Evolutionary conservation across 2,797 vertebrate genomes (phyloP), one percentile per base, ranked within the genome.

Genomic region (Enteromius paludinosus): DNA sequence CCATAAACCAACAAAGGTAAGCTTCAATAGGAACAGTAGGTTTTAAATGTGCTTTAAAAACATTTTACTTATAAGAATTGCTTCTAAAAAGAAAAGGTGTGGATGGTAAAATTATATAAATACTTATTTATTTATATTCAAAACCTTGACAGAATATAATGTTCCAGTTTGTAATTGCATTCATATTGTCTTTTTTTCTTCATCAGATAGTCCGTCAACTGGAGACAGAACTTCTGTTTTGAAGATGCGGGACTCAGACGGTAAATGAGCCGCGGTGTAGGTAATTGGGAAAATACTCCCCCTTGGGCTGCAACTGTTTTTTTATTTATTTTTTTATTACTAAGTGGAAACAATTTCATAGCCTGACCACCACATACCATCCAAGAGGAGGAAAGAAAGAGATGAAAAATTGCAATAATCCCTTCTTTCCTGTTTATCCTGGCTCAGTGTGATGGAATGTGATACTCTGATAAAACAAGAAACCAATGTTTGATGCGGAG

Each of bases 231-330:
- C 90, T 92, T 90, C 90, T 92, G 90, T 92, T 92, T 92, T 90
- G 86, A 91, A 90, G 90, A 90, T 86, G 83, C 85, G 64, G 91
- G 90, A 91, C 91, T 90, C 85, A 73, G 87, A 89, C 87, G 86
- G 89, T 93, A 94, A 93, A 95, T 93, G 93, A 93, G 91, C 89
- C 91, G 86, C 88, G 91, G 87, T 92, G 90, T 90, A 85, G 41
- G 91, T 92, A 90, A 93, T 94, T 92, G 90, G 90, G 92, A 88
- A 88, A 91, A 83, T 92, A 90, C 93, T 93, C 93, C 93, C 59
- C 41, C 79, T 83, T 66, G 89, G 92, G 93, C 84, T 87, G 79
- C 81, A 70, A 75, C 85, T 86, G 14, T 66, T 77, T 78, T 56
- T 12, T 30, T 23, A 3, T 30, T 61, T 7, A 15, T 7, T 17